Evolutionary conservation across 1,140 invertebrate genomes (phyloP), one percentile per base, ranked within the genome.

Genomic region (Gryon sp.): DNA sequence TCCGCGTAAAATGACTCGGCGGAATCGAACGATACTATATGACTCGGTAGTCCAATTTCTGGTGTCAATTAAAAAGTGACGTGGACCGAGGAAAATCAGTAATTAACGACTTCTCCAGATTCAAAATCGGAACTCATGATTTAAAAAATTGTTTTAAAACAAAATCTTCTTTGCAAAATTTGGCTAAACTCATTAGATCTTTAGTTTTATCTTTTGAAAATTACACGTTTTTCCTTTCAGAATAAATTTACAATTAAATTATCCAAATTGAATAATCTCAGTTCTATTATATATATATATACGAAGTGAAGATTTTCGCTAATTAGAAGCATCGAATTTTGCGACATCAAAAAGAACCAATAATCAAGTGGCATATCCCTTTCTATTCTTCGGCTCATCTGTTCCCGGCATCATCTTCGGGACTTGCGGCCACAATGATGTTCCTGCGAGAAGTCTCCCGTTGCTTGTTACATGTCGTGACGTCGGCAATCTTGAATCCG

Each of bases 11-110:
- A 87, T 88, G 86, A 87, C 84, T 85, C 36, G 80, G 80, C 85
- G 75, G 72, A 80, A 84, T 85, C 68, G 63, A 73, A 70, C 76
- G 73, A 78, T 79, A 79, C 75, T 75, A 62, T 79, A 70, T 70
- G 70, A 26, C 72, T 73, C 53, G 70, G 75, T 79, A 84, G 83
- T 86, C 86, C 84, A 87, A 88, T 88, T 86, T 87, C 86, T 87
- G 85, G 85, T 83, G 84, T 88, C 86, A 88, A 88, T 88, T 87
- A 88, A 88, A 88, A 88, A 88, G 85, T 87, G 86, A 87, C 84
- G 82, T 82, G 85, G 82, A 88, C 85, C 86, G 84, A 88, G 86
- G 82, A 86, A 87, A 87, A 88, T 88, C 86, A 83, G 85, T 86
- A 87, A 87, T 88, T 86, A 88, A 87, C 83, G 83, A 84, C 81